Conservation (phyloP, 2,797 vertebrate species). For the Ctenopoma multispine region DNA sequence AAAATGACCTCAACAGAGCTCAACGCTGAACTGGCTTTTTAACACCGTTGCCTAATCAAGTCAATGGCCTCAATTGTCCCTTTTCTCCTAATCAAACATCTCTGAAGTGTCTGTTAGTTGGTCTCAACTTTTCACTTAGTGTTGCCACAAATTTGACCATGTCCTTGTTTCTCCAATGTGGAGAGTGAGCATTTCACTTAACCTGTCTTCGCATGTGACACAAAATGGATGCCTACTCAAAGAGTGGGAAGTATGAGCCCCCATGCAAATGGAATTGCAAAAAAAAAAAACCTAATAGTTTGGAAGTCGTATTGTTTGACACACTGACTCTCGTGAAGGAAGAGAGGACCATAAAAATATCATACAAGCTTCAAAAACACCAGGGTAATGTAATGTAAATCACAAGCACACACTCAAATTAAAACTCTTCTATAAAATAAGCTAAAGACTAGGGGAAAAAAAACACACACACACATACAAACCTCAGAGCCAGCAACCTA, state of each 20-base stretch:
- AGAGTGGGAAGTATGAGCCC: slow-evolving; percentile 42
- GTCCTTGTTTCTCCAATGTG: slow-evolving; percentile 85
- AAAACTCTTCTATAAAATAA: slow-evolving; percentile 69
- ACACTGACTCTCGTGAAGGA: slow-evolving; percentile 61
- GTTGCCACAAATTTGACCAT: slow-evolving; percentile 74
- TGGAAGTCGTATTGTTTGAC: slow-evolving; percentile 73
- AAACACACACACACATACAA: slow-evolving; percentile 44
- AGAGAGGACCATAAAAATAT: slow-evolving; percentile 47
- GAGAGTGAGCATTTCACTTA: slow-evolving; percentile 79
- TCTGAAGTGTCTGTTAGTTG: slow-evolving; percentile 73
- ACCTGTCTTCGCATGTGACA: slow-evolving; percentile 72
- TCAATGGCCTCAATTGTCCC: slow-evolving; percentile 66
- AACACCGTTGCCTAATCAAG: slow-evolving; percentile 61
- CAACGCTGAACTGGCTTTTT: slow-evolving; percentile 51
- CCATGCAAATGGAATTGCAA: slow-evolving; percentile 63
- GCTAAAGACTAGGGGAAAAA: slow-evolving; percentile 42
- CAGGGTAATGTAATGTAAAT: slow-evolving; percentile 66
- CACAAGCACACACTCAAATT: slow-evolving; percentile 76
- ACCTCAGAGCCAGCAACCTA: slow-evolving; percentile 76
- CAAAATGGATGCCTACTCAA: slow-evolving; percentile 70
- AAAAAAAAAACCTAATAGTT: slow-evolving; percentile 42
- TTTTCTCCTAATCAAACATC: slow-evolving; percentile 70
- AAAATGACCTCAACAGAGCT: slow-evolving; percentile 50
- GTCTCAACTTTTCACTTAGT: slow-evolving; percentile 77
- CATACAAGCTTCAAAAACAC: slow-evolving; percentile 64